phyloP scores from a whole-genome alignment of 2,888 invertebrate genomes.

The Spicauda simplicius region DNA sequence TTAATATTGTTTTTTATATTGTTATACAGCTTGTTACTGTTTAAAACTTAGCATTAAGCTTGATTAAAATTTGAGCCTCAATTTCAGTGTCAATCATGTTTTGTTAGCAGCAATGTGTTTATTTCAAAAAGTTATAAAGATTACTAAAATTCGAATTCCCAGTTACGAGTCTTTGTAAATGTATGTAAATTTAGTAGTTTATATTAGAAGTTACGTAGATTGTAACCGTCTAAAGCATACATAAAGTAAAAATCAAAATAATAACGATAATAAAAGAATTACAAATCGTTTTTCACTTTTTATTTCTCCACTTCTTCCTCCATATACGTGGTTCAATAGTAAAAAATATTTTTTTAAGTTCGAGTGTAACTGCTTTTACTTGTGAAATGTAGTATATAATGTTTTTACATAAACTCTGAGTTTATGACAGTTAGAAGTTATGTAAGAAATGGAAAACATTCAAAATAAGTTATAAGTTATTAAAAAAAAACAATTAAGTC shows the following conservation, averaged over 20 bases:
- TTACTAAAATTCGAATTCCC: conserved; percentile 58
- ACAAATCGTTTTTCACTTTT: conserved; percentile 63
- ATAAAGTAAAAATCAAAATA: conserved; percentile 64
- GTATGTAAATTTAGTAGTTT: conserved; percentile 80
- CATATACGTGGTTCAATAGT: too few relatives aligned
- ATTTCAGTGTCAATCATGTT: neutral
- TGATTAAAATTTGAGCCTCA: neutral
- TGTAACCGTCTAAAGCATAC: conserved; percentile 74
- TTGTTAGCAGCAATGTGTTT: neutral
- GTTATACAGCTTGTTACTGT: conserved; percentile 7
- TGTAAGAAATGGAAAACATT: too few relatives aligned
- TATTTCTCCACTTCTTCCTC: conserved; percentile 37
- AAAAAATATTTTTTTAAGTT: too few relatives aligned
- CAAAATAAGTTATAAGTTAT: too few relatives aligned
- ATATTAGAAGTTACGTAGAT: conserved; percentile 81
- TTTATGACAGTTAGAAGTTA: too few relatives aligned
- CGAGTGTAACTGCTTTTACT: too few relatives aligned
- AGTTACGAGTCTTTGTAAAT: conserved; percentile 76
- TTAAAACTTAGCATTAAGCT: neutral
- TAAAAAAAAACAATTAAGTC: too few relatives aligned
- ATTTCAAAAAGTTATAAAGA: neutral
- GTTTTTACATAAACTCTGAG: too few relatives aligned
- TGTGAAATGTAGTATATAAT: too few relatives aligned
- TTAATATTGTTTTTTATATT: conserved; percentile 36
- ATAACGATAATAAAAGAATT: conserved; percentile 75